Conservation (phyloP, 2,797 vertebrate genomes). For the Lophius americanus region DNA sequence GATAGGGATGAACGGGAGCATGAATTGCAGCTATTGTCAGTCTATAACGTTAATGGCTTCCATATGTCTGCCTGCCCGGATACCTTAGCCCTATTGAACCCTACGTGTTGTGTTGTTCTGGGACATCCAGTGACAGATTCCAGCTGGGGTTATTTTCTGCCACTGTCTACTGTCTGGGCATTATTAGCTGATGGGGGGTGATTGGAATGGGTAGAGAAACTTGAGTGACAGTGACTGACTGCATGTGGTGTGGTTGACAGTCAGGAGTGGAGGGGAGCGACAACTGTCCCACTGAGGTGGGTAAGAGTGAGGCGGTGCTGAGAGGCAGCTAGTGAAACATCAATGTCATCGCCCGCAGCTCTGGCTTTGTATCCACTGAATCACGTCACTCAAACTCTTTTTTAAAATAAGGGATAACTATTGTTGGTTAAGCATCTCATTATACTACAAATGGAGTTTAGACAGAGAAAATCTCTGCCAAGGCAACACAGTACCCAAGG, state of each 20-base stretch:
- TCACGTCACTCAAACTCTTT: constrained; percentile 34
- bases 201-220: constrained; percentile 37
- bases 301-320: constrained; percentile 18
- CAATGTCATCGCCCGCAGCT: constrained; percentile 40
- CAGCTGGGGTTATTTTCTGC: constrained; percentile 75
- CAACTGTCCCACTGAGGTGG: constrained; percentile 45
- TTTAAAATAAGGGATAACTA: constrained; percentile 14
- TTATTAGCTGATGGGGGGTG: constrained; percentile 55
- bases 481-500: no score
- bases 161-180: constrained; percentile 71
- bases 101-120: constrained; percentile 59
- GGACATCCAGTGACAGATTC: constrained; percentile 71
- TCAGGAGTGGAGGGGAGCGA: constrained; percentile 48
- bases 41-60: constrained; percentile 65
- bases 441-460: no score
- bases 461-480: no score
- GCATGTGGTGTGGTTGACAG: constrained; percentile 43
- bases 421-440: constrained; percentile 9
- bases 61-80: constrained; percentile 61
- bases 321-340: constrained; percentile 34
- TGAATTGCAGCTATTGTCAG: constrained; percentile 33
- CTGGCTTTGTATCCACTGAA: constrained; percentile 42
- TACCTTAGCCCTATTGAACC: constrained; percentile 62
- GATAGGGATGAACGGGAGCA: constrained; percentile 24
- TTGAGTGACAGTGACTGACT: constrained; percentile 57